Conservation (phyloP, 92 coral and sea anemone genomes). For the Metridium senile region DNA sequence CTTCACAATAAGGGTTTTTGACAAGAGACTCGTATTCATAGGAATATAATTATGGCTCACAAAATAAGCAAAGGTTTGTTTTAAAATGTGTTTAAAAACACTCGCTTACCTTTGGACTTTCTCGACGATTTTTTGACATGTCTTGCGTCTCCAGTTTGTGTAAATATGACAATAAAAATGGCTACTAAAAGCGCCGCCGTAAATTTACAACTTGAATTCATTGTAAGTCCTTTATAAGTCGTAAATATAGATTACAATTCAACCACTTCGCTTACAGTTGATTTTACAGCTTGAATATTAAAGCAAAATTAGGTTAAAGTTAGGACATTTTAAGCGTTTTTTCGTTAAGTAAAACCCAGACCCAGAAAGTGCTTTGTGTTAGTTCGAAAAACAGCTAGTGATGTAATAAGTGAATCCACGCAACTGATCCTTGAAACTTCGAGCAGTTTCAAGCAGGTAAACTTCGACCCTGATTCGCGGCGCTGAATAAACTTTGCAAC, state of each 20-base stretch:
- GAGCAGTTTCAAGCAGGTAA: constrained; percentile 3
- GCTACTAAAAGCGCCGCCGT: neutral
- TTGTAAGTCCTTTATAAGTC: too few relatives aligned
- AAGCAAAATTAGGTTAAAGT: too few relatives aligned
- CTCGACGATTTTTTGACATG: neutral
- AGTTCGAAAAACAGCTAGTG: constrained; percentile 8
- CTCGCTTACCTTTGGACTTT: too few relatives aligned
- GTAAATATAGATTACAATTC: too few relatives aligned
- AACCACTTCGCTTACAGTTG: too few relatives aligned
- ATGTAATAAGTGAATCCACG: constrained; percentile 6
- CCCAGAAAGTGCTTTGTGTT: neutral
- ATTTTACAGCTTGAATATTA: too few relatives aligned
- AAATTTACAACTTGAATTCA: too few relatives aligned
- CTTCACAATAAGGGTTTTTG: too few relatives aligned
- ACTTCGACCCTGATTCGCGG: neutral
- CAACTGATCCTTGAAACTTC: constrained; percentile 20
- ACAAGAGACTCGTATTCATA: too few relatives aligned
- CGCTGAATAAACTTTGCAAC: neutral
- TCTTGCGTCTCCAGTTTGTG: neutral
- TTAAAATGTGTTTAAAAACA: too few relatives aligned
- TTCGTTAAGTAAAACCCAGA: neutral
- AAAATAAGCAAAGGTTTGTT: too few relatives aligned
- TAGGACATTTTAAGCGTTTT: neutral
- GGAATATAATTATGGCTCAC: too few relatives aligned
- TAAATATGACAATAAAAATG: neutral